A percentile compares a stretch with the other conserved stretches of the same genome.
Evolutionary conservation across 64 coral and sea anemone genomes (phyloP).

Genomic region (Anthopleura sola): DNA sequence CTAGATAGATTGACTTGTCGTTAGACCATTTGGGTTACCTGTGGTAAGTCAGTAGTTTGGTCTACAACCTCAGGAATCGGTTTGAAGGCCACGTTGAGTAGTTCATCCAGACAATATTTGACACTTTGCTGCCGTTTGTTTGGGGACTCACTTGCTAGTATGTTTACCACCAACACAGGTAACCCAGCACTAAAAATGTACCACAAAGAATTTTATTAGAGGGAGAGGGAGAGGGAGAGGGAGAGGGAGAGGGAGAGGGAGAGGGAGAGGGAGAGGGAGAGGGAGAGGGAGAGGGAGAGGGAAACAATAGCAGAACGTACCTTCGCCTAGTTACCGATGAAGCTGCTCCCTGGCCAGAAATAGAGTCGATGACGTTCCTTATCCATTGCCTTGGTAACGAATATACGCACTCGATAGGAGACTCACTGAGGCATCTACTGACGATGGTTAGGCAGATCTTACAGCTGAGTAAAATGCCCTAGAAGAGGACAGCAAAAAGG

Average conservation of each 20-base stretch:
- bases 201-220: not conserved
- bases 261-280: no score
- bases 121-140: slow-evolving; percentile 34
- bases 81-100: slow-evolving; percentile 35
- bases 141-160: slow-evolving; percentile 60
- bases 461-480: slow-evolving; percentile 72
- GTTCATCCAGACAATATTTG: slow-evolving; percentile 40
- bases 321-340: slow-evolving; percentile 79
- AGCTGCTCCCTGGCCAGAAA: slow-evolving; percentile 27
- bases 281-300: no score
- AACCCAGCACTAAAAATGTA: slow-evolving; percentile 55
- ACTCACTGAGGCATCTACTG: slow-evolving; percentile 47
- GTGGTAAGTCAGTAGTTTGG: slow-evolving; percentile 66
- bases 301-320: no score
- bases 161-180: slow-evolving; percentile 49
- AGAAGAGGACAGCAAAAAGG: not conserved
- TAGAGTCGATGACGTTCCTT: slow-evolving; percentile 42
- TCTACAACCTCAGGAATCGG: slow-evolving; percentile 51
- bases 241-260: no score
- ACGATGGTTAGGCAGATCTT: slow-evolving; percentile 54
- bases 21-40: slow-evolving; percentile 23
- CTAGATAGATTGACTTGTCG: no score
- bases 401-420: slow-evolving; percentile 32
- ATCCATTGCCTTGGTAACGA: slow-evolving; percentile 65
- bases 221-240: no score